phyloP scores from a whole-genome alignment of 2,888 invertebrate genomes.

The Cantharis rufa region DNA sequence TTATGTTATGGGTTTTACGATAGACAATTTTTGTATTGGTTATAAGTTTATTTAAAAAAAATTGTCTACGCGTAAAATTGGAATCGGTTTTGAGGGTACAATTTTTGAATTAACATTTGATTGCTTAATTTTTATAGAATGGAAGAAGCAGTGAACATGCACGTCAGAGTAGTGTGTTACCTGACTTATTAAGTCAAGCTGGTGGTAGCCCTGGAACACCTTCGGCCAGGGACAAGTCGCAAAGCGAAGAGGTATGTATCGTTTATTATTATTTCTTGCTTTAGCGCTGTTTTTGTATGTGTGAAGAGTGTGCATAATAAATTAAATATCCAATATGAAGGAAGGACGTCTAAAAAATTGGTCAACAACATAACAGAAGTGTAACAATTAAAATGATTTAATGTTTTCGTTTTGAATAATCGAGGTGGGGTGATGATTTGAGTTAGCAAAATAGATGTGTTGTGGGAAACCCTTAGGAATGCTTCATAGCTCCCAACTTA shows the following conservation, averaged over 20 bases:
- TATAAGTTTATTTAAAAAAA: not conserved
- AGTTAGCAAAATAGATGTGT: not conserved
- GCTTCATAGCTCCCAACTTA: not conserved
- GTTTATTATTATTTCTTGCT: slow-evolving; percentile 1
- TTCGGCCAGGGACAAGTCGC: slow-evolving; percentile 86
- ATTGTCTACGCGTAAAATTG: not conserved
- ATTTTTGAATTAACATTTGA: not conserved
- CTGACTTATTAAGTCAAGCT: slow-evolving; percentile 91
- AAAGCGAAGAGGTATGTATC: slow-evolving; percentile 88
- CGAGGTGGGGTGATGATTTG: not conserved
- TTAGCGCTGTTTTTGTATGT: slow-evolving; percentile 12
- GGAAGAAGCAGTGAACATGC: slow-evolving; percentile 64
- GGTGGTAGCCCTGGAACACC: slow-evolving; percentile 80
- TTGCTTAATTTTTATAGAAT: slow-evolving; percentile 45
- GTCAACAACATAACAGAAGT: not conserved
- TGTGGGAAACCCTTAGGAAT: not conserved
- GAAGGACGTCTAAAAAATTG: not conserved
- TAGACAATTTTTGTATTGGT: not conserved
- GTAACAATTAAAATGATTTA: not conserved
- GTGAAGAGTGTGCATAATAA: slow-evolving; percentile 1
- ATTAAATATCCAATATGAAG: not conserved
- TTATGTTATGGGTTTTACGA: not conserved
- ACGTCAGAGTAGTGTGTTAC: slow-evolving; percentile 89
- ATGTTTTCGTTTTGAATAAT: not conserved
- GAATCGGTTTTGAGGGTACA: not conserved